Evolutionary conservation across 2,797 vertebrate genomes (phyloP).

Genomic region (Simalia tracyae): DNA sequence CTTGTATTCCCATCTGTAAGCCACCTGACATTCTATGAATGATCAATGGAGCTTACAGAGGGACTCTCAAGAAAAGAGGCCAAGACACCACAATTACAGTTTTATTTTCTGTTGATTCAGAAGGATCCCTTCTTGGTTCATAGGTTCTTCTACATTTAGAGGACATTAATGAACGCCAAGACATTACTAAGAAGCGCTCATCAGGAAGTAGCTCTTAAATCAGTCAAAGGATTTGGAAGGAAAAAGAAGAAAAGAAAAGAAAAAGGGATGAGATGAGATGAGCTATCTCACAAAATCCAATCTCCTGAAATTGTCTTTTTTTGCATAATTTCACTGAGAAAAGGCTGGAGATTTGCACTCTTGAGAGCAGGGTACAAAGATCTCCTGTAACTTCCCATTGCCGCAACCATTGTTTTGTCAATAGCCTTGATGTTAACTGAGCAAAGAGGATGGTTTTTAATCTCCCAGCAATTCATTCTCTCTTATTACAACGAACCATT

Average conservation of each 20-base stretch:
- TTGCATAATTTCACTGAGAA: background rate
- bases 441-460: background rate
- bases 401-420: background rate
- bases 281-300: background rate
- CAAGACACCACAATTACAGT: background rate
- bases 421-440: background rate
- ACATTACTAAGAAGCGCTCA: background rate
- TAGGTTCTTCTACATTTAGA: background rate
- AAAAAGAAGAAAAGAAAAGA: background rate
- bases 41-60: constrained; percentile 58
- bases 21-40: constrained; percentile 71
- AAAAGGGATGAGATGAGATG: background rate
- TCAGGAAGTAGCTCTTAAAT: background rate
- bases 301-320: background rate
- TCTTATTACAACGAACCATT: background rate
- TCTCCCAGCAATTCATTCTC: background rate
- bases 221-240: background rate
- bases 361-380: background rate
- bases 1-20: constrained; percentile 68
- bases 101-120: constrained; percentile 21
- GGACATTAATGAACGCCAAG: background rate
- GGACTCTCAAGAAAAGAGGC: constrained; percentile 30
- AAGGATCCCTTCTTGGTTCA: background rate
- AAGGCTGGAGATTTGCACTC: background rate
- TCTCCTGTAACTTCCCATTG: background rate